Base-by-base conservation (phyloP, 2,888 invertebrate genomes). In the Caenorhabditis doughertyi region DNA sequence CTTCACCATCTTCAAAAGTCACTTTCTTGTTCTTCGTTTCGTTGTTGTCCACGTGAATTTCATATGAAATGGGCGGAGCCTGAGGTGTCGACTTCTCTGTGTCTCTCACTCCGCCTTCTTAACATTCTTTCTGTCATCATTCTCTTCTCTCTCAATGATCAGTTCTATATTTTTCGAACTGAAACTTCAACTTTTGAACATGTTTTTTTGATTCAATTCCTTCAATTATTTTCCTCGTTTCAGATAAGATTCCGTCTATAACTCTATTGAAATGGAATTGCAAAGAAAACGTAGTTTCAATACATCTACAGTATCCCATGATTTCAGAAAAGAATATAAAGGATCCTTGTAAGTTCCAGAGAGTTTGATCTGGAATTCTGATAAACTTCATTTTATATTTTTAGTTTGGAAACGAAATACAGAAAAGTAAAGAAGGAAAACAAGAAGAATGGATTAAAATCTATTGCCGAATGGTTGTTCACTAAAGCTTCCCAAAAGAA, bases 251-350 rank as follows among this genome's bases (percentile, higher is more conserved):
- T 25, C 3, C n/a, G 5, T 35, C 9, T 47, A 35, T 8, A 35
- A 42, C 18, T n/a, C n/a, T 21, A 23, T 13, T 51, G 44, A 21
- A 27, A 79, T 79, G 73, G 56, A 74, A 42, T 23, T 83, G 21
- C 79, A 79, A 80, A 51, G 83, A n/a, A 70, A 83, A 47, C 70
- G 83, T 29, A 83, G 83, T 67, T 83, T 83, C 44, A 74, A 79
- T 44, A 74, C 64, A 21, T 56, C 65, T 18, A 76, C 74, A 21
- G 53, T 64, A 3, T 60, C 71, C 9, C 79, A 76, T 51, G 86
- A 86, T 60, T 86, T 86, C 32, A 74, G 86, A 25, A 83, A 79
- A 68, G 86, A 84, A 56, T 86, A 76, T 56, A 86, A 83, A 56
- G 86, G 84, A 47, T 86, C 86, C 25, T 79, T 83, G 86, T 86